Percentiles rank a stretch among this genome's conserved stretches.
phyloP scores from a whole-genome alignment of 2,797 vertebrate genomes.

The Chlorospingus semifuscus region DNA sequence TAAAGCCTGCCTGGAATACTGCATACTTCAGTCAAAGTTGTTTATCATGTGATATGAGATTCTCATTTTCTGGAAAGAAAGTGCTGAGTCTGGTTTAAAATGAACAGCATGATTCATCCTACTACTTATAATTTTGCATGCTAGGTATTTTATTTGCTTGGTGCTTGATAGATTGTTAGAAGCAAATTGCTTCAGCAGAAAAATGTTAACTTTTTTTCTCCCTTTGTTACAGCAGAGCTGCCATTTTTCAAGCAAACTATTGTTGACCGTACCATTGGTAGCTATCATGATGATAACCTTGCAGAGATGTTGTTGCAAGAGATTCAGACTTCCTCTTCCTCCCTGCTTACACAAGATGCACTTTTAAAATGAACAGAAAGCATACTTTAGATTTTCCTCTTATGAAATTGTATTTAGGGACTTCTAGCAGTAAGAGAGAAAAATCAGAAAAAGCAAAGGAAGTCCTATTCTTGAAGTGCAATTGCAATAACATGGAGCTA shows the following conservation, averaged over 20 bases:
- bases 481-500: neutral
- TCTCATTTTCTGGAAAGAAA: constrained; percentile 81
- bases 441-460: neutral
- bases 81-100: constrained; percentile 83
- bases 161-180: constrained; percentile 53
- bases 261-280: constrained; percentile 5
- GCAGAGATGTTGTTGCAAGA: neutral
- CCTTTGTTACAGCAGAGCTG: constrained; percentile 54
- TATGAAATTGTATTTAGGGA: neutral
- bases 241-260: constrained; percentile 8
- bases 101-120: constrained; percentile 84
- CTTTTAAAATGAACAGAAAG: neutral
- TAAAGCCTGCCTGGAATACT: constrained; percentile 83
- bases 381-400: neutral
- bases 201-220: constrained; percentile 30
- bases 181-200: constrained; percentile 59
- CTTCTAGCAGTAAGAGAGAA: neutral
- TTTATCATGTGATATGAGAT: constrained; percentile 83
- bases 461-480: neutral
- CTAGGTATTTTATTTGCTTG: constrained; percentile 71
- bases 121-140: constrained; percentile 69
- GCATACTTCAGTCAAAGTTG: constrained; percentile 78
- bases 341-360: neutral
- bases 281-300: constrained; percentile 22
- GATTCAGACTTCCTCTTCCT: neutral